Evolutionary conservation across 2,113 vertebrate species (phyloP).

Genomic region (Microtus richardsoni): DNA sequence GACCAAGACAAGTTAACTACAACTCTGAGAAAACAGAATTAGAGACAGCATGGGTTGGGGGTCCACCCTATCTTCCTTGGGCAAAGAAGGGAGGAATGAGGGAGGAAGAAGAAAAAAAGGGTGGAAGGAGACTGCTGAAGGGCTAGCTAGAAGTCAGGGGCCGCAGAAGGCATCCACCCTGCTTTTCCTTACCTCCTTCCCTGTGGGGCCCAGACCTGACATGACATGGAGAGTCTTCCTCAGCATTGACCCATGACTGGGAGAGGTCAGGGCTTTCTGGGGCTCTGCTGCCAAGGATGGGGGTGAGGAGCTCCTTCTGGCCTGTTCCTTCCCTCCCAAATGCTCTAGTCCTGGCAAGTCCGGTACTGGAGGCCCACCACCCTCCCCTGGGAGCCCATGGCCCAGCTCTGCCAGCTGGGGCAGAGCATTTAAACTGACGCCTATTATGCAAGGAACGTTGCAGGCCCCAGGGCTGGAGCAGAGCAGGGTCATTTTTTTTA

Average conservation of each 20-base stretch:
- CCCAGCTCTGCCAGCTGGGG: background rate
- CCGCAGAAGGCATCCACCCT: no score
- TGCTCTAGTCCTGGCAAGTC: background rate
- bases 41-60: rapidly evolving
- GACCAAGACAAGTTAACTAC: background rate
- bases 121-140: background rate
- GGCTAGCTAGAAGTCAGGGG: background rate
- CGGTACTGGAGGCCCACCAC: background rate
- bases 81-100: background rate
- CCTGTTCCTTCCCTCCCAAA: background rate
- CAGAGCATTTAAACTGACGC: background rate
- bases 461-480: constrained; percentile 23
- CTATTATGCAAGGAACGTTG: background rate
- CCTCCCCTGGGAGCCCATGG: background rate
- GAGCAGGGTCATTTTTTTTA: constrained; percentile 49
- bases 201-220: background rate
- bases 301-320: background rate
- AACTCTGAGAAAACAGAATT: background rate
- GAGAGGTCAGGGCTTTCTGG: background rate
- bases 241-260: background rate
- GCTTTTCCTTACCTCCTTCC: background rate
- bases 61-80: background rate
- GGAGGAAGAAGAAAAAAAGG: background rate
- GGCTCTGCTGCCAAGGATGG: background rate
- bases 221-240: background rate